Base-by-base conservation (phyloP, 1,140 invertebrate species). In the Plutomurus gul region DNA sequence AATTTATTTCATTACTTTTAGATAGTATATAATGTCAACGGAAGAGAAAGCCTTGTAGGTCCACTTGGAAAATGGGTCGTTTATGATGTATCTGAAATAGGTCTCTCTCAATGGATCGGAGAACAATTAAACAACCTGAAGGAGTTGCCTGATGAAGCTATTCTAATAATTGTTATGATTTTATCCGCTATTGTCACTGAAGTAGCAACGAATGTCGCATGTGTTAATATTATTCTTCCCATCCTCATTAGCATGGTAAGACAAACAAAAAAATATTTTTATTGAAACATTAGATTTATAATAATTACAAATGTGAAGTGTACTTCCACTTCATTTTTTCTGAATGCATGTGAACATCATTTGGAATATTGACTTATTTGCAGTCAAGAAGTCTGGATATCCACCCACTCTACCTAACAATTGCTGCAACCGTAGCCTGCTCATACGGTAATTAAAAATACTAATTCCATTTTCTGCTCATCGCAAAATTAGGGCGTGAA, bases 171-270 rank as follows among this genome's bases (percentile, higher is more conserved):
- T 25, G 81, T 88, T 7, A 86, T 85, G 47, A 33, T 86, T 1
- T 89, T 82, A 86, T 89, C 80, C 84, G 90, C 78, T 49, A 86
- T 91, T 74, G 85, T 95, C 37, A 95, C 94, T 0, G 94, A 95
- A 86, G 92, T 96, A 84, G 93, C 93, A 0, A 93, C 92, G 11
- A 96, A 95, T 85, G 92, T 94, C 0, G 94, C 94, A 0, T 73
- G 56, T 39, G 93, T 93, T n/a, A 95, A 94, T 84, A 91, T 94
- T 16, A 89, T 95, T 47, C 85, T 95, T 51, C 94, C 94, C 1
- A 92, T 95, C 2, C 85, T 95, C 94, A 78, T 78, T n/a, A 65
- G 46, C 16, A 18, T 79, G 49, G 77, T 75, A 65, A 60, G 36
- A 36, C n/a, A 77, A 3, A 33, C 4, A 25, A 22, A 30, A 46